A percentile compares a stretch with the other conserved stretches of the same genome.
phyloP scores from a whole-genome alignment of 2,113 vertebrate species.

The Harpagus bidentatus region DNA sequence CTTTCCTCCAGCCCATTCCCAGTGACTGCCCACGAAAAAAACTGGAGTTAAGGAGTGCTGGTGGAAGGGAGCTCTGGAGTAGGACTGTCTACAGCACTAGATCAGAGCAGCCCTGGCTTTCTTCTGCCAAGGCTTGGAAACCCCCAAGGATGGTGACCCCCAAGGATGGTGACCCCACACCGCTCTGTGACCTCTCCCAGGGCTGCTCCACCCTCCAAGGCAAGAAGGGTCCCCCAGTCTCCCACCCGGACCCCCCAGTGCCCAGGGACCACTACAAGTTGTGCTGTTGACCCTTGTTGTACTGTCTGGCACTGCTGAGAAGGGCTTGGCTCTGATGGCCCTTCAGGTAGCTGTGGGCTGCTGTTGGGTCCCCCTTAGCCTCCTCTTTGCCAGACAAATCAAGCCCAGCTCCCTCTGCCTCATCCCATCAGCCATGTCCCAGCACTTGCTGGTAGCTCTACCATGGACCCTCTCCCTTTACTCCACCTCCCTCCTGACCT shows the following conservation, averaged over 20 bases:
- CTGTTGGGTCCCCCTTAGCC: no score
- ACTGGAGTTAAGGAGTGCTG: not conserved
- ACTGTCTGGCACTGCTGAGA: not conserved
- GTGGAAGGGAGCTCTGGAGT: not conserved
- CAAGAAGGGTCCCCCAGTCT: not conserved
- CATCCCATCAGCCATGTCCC: not conserved
- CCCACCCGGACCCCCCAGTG: not conserved
- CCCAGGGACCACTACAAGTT: not conserved
- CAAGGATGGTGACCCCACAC: not conserved
- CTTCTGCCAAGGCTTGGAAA: not conserved
- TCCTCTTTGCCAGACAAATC: not conserved
- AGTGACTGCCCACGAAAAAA: not conserved
- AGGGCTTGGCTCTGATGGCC: not conserved
- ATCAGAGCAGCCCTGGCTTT: not conserved
- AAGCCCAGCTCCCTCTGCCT: not conserved
- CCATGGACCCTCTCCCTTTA: not conserved
- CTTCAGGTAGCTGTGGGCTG: not conserved
- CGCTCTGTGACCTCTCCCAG: not conserved
- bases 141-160: not conserved
- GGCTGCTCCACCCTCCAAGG: not conserved
- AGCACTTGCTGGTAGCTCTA: not conserved
- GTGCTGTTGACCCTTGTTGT: no score
- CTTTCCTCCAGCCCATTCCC: not conserved
- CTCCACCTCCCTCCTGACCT: not conserved
- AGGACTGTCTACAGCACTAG: not conserved